Conservation (phyloP, 1,140 invertebrate genomes). For the Drosophila arawakana region DNA sequence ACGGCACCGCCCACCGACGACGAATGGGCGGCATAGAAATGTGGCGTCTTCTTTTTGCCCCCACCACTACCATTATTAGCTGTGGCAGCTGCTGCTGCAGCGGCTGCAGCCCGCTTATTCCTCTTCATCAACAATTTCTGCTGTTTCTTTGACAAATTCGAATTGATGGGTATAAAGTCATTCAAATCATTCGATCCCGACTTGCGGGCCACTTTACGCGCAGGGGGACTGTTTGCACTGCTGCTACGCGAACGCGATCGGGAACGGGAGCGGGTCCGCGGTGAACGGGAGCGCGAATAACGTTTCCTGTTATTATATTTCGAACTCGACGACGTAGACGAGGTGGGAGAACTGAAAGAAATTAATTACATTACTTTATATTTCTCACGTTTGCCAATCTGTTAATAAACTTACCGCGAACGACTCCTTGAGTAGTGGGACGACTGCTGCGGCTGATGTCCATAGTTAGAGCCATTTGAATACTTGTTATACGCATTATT, state of each 20-base stretch:
- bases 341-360: slow-evolving; percentile 54
- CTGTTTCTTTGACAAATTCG: slow-evolving; percentile 70
- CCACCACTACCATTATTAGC: slow-evolving; percentile 60
- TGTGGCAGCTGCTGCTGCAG: slow-evolving; percentile 67
- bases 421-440: slow-evolving; percentile 69
- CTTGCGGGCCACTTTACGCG: slow-evolving; percentile 73
- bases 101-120: slow-evolving; percentile 84
- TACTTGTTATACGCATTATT: slow-evolving; percentile 69
- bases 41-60: slow-evolving; percentile 85
- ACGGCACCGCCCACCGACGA: slow-evolving; percentile 87
- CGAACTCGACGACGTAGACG: slow-evolving; percentile 63
- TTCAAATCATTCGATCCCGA: slow-evolving; percentile 56
- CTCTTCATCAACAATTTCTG: slow-evolving; percentile 82
- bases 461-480: slow-evolving; percentile 35
- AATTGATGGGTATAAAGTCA: slow-evolving; percentile 74
- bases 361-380: background rate
- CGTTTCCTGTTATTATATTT: slow-evolving; percentile 71
- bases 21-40: slow-evolving; percentile 88
- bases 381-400: no score
- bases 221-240: slow-evolving; percentile 59
- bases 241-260: slow-evolving; percentile 71
- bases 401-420: slow-evolving; percentile 68
- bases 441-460: slow-evolving; percentile 54
- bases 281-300: slow-evolving; percentile 69
- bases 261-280: slow-evolving; percentile 48